A percentile compares a stretch with the other conserved stretches of the same genome.
Conservation (phyloP, 2,797 vertebrate genomes). For the Pempheris klunzingeri region DNA sequence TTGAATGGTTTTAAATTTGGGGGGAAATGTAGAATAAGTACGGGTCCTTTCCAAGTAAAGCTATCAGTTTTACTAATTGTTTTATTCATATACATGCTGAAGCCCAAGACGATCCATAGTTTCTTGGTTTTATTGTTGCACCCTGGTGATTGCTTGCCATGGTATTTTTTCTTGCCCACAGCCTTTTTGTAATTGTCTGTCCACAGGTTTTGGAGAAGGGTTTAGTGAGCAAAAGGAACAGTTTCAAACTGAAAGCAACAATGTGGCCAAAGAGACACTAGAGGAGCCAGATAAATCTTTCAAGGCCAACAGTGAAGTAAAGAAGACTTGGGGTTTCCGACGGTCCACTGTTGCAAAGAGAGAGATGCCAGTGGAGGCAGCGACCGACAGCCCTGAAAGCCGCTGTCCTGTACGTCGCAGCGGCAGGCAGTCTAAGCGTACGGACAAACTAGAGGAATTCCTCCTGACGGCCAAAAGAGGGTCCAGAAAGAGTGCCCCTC, state of each 20-base stretch:
- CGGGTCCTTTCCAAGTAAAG: not conserved
- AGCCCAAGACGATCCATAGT: not conserved
- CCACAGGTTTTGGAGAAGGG: slow-evolving; percentile 51
- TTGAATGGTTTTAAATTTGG: slow-evolving; percentile 19
- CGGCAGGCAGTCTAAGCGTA: slow-evolving; percentile 94
- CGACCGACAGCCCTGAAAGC: slow-evolving; percentile 84
- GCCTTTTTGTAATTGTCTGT: slow-evolving; percentile 31
- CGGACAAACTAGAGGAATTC: slow-evolving; percentile 96
- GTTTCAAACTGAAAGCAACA: slow-evolving; percentile 60
- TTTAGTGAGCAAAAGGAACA: slow-evolving; percentile 33
- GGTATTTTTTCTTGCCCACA: slow-evolving; percentile 29
- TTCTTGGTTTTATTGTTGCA: not conserved
- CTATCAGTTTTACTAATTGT: not conserved
- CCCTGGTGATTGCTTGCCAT: not conserved
- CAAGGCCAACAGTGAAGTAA: slow-evolving; percentile 89
- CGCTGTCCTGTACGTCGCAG: slow-evolving; percentile 92
- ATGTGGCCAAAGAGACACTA: slow-evolving; percentile 66
- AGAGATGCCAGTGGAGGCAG: slow-evolving; percentile 88
- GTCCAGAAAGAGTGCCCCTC: slow-evolving; percentile 83
- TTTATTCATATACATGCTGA: slow-evolving; percentile 1
- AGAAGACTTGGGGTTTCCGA: slow-evolving; percentile 94
- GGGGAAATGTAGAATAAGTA: slow-evolving; percentile 17
- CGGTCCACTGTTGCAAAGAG: slow-evolving; percentile 94
- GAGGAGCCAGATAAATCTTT: slow-evolving; percentile 71
- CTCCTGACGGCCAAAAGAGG: slow-evolving; percentile 92